phyloP scores from a whole-genome alignment of 2,888 invertebrate genomes.

The Junonia oenone region DNA sequence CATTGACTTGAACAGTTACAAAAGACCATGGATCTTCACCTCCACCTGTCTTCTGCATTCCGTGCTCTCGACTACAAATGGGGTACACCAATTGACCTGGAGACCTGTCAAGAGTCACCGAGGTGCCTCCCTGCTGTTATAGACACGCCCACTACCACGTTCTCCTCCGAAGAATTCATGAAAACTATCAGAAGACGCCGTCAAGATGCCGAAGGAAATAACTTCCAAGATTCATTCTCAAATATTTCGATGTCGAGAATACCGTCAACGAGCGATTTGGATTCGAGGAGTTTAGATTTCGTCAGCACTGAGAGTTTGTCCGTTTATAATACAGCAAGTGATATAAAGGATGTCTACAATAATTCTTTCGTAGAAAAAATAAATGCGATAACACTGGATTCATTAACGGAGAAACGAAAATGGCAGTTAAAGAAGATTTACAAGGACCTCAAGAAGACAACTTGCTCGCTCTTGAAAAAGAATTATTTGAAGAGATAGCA shows the following conservation, averaged over 20 bases:
- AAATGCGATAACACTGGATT: neutral
- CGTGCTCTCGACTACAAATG: conserved; percentile 53
- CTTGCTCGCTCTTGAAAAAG: neutral
- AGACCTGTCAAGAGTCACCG: conserved; percentile 34
- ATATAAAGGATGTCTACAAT: neutral
- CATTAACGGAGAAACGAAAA: neutral
- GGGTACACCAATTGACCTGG: conserved; percentile 50
- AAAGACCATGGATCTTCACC: conserved; percentile 49
- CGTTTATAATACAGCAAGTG: neutral
- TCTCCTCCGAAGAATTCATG: conserved; percentile 53
- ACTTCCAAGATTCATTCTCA: conserved; percentile 40
- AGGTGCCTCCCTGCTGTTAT: conserved; percentile 43
- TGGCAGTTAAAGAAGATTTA: neutral
- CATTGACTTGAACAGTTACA: neutral
- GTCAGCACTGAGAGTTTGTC: neutral
- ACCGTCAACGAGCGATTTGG: conserved; percentile 33
- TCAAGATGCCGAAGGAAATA: neutral
- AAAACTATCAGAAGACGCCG: conserved; percentile 32
- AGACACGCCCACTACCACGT: conserved; percentile 44
- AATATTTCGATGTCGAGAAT: conserved; percentile 44
- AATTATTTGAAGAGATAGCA: neutral
- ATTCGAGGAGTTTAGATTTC: neutral
- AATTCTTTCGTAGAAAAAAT: neutral
- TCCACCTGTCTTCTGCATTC: conserved; percentile 51
- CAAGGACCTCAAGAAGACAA: neutral